phyloP scores from a whole-genome alignment of 2,888 invertebrate species.

The Halocaridina rubra region DNA sequence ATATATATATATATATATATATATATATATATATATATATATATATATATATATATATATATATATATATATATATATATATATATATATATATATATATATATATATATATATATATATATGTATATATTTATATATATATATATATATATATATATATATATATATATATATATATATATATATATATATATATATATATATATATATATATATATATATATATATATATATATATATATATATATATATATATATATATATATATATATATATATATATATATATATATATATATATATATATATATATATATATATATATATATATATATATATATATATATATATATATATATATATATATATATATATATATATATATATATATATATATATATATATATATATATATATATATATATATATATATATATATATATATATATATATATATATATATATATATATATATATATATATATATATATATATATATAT shows the following conservation, averaged over 20 bases:
- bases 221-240: neutral
- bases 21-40: neutral
- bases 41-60: neutral
- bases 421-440: constrained; percentile 2
- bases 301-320: no score
- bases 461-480: neutral
- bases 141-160: neutral
- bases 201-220: neutral
- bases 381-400: neutral
- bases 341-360: constrained; percentile 1
- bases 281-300: no score
- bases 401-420: neutral
- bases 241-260: no score
- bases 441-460: neutral
- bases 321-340: neutral
- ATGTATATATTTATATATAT: neutral
- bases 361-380: constrained; percentile 1
- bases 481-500: neutral
- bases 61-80: neutral
- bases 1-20: neutral
- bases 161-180: neutral
- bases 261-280: no score
- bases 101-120: neutral
- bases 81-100: neutral
- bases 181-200: neutral